Evolutionary conservation across 2,888 invertebrate species (phyloP).

Genomic region (Dicranocentrus wangi): DNA sequence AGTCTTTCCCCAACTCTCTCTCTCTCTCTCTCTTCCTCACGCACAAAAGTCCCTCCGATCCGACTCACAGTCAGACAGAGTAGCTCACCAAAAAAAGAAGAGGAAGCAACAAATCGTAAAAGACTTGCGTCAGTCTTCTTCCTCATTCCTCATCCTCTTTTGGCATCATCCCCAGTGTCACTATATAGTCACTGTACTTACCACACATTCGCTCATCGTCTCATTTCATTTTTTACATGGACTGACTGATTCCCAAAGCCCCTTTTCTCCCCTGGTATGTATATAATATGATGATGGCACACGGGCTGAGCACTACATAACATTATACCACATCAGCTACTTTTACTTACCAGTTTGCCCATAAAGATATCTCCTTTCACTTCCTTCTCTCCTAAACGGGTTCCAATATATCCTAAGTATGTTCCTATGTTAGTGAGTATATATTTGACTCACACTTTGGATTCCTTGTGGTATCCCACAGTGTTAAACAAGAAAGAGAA

Average conservation of each 20-base stretch:
- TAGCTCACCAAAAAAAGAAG: not conserved
- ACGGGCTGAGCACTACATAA: not conserved
- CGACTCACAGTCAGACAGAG: not conserved
- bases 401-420: too few relatives aligned
- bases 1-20: slow-evolving; percentile 1
- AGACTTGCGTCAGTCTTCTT: slow-evolving; percentile 41
- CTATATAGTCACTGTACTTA: slow-evolving; percentile 11
- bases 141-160: slow-evolving; percentile 25
- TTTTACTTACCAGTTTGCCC: not conserved
- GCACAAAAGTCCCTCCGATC: not conserved
- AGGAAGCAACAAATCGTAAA: slow-evolving; percentile 45
- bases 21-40: not conserved
- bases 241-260: too few relatives aligned
- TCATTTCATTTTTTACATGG: not conserved
- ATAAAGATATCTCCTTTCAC: slow-evolving; percentile 8
- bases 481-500: not conserved
- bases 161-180: slow-evolving; percentile 1
- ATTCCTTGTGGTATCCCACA: slow-evolving; percentile 13
- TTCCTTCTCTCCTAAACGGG: slow-evolving; percentile 4
- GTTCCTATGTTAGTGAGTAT: too few relatives aligned
- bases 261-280: not conserved
- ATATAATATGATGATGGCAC: not conserved
- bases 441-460: not conserved
- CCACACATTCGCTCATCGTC: not conserved
- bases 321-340: not conserved